phyloP scores from a whole-genome alignment of 2,888 invertebrate species.

The Esperia sulphurella region DNA sequence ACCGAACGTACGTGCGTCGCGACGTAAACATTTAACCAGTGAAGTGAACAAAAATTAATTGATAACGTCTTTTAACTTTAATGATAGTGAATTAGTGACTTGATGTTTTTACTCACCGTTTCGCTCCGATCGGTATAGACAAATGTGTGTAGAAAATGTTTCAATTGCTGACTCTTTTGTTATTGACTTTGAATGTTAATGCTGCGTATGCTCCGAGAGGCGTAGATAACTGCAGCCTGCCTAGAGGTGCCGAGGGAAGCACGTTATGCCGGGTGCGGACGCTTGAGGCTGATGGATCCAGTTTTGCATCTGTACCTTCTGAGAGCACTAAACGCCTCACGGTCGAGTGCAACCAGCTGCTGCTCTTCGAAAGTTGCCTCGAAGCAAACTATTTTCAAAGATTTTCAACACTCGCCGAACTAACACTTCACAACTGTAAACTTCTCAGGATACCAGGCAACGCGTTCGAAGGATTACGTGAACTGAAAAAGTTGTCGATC shows the following conservation, averaged over 20 bases:
- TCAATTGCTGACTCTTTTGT: slow-evolving; percentile 72
- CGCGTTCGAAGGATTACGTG: slow-evolving; percentile 89
- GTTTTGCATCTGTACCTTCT: slow-evolving; percentile 78
- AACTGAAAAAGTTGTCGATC: slow-evolving; percentile 88
- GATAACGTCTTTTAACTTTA: slow-evolving; percentile 39
- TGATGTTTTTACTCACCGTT: slow-evolving; percentile 34
- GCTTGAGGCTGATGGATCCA: slow-evolving; percentile 84
- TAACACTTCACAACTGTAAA: slow-evolving; percentile 89
- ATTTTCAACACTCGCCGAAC: slow-evolving; percentile 85
- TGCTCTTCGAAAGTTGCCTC: slow-evolving; percentile 89
- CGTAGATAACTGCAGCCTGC: slow-evolving; percentile 58
- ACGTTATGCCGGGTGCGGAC: slow-evolving; percentile 85
- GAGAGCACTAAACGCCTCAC: slow-evolving; percentile 87
- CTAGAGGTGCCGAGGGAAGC: slow-evolving; percentile 68
- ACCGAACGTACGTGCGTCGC: slow-evolving; percentile 53
- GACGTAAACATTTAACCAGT: slow-evolving; percentile 67
- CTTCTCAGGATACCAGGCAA: slow-evolving; percentile 86
- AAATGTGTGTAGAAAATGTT: slow-evolving; percentile 74
- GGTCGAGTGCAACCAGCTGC: slow-evolving; percentile 87
- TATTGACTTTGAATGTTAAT: slow-evolving; percentile 73
- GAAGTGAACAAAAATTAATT: slow-evolving; percentile 44
- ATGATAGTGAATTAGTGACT: slow-evolving; percentile 39
- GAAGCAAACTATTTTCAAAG: slow-evolving; percentile 86
- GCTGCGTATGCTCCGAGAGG: slow-evolving; percentile 64
- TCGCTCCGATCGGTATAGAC: slow-evolving; percentile 42